Evolutionary conservation across 2,797 vertebrate species (phyloP).

Genomic region (Anguilla marmorata): DNA sequence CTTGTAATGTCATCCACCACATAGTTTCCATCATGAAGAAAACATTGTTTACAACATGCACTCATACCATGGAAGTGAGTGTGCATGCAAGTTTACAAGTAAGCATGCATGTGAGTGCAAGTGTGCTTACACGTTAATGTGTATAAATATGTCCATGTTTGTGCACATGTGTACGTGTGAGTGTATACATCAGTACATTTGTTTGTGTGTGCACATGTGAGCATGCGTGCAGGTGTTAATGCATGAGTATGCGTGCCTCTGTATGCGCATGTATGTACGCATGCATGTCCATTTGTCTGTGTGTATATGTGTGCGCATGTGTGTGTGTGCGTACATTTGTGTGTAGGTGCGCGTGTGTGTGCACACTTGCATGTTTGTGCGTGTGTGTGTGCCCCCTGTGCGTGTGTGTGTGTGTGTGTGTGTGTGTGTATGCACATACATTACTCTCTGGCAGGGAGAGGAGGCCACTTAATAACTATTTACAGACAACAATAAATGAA

Average conservation of each 20-base stretch:
- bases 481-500: conserved; percentile 73
- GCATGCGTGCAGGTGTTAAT: conserved; percentile 23
- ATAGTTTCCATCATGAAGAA: neutral
- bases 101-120: no score
- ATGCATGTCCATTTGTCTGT: neutral
- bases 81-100: neutral
- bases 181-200: neutral
- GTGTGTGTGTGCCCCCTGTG: neutral
- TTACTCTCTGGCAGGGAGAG: neutral
- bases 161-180: no score
- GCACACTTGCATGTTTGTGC: neutral
- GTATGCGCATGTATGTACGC: neutral
- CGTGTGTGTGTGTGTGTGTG: conserved; percentile 41
- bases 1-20: neutral
- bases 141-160: no score
- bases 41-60: neutral
- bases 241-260: conserved; percentile 22
- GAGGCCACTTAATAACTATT: conserved; percentile 68
- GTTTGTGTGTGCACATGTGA: conserved; percentile 32
- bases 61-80: neutral
- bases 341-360: conserved; percentile 28
- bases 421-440: conserved; percentile 34
- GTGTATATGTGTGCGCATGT: conserved; percentile 48
- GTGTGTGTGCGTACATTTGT: neutral
- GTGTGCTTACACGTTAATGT: no score